phyloP scores from a whole-genome alignment of 35 echinoderm and acorn worm species.

The Holothuria glaberrima region DNA sequence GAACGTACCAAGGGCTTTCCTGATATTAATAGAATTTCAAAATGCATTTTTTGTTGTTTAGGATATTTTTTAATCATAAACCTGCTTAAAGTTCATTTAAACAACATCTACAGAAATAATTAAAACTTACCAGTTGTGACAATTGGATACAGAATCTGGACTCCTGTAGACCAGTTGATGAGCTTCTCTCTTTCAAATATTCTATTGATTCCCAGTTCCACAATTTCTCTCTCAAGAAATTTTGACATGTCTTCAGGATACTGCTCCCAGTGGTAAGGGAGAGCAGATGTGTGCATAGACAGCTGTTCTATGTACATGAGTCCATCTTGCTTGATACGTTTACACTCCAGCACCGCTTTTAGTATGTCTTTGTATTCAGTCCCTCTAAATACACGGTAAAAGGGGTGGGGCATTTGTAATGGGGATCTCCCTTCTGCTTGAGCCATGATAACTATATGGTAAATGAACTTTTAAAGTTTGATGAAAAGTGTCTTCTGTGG shows the following conservation, averaged over 20 bases:
- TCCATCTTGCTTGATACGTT: not conserved
- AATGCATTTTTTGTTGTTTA: too few relatives aligned
- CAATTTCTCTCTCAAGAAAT: conserved; percentile 65
- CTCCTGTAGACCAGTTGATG: conserved; percentile 69
- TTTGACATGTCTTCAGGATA: conserved; percentile 63
- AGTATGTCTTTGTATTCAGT: conserved; percentile 16
- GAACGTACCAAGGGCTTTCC: too few relatives aligned
- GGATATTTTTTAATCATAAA: too few relatives aligned
- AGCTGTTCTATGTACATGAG: conserved; percentile 37
- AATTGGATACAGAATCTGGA: conserved; percentile 63
- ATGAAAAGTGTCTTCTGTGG: too few relatives aligned
- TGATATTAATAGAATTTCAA: too few relatives aligned
- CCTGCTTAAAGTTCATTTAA: too few relatives aligned
- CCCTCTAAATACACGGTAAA: not conserved
- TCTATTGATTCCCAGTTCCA: conserved; percentile 56
- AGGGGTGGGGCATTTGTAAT: conserved; percentile 41
- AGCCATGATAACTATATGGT: not conserved
- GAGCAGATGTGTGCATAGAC: conserved; percentile 46
- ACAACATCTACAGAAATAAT: too few relatives aligned
- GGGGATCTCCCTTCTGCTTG: conserved; percentile 20
- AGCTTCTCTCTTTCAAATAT: conserved; percentile 55
- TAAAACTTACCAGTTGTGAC: conserved; percentile 76
- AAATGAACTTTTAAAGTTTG: too few relatives aligned
- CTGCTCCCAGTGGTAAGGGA: conserved; percentile 68
- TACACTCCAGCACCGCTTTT: not conserved